Evolutionary conservation across 2,113 vertebrate species (phyloP), one percentile per base, ranked within the genome.

Genomic region (Lates calcarifer): DNA sequence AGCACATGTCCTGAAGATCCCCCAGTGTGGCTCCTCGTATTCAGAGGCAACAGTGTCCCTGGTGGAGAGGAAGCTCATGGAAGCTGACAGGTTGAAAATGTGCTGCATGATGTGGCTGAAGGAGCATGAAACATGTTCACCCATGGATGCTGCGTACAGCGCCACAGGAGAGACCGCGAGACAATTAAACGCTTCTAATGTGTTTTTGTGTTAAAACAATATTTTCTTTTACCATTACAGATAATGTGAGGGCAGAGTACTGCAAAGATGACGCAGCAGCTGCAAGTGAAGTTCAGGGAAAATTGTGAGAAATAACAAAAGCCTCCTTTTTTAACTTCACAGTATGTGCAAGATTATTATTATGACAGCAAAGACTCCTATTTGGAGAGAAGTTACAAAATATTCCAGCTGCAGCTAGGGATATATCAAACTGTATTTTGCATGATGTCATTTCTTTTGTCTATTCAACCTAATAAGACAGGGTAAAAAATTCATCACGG

Each of bases 11-110:
- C 81, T 83, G 51, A 60, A 51, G 67, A 80, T 58, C 70, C 67
- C 64, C 70, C 49, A 56, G 66, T 26, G 43, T 79, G 58, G 47
- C 47, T 35, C 74, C 26, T 67, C 55, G 55, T 70, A 73, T 76
- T 72, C 67, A 77, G 69, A 77, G 41, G 64, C 86, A 85, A 75
- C 82, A 77, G 74, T 80, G 86, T 90, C 93, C 90, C 93, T 63
- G 62, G 90, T 86, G 90, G 87, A 79, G 76, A 67, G 35, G 78
- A 86, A 85, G 87, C 90, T 94, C 88, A 90, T 84, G 73, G 83
- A 92, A 74, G 90, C 84, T 92, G 93, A 91, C 92, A 92, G 90
- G 84, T 92, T 90, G 91, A 91, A 92, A 94, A 93, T 92, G 91
- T 92, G 89, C 82, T 20, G 77, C 83, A 93, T 94, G 92, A 94